These are phyloP conservation scores for Busseola fusca DNA, from an alignment of 2,888 invertebrate genomes.

Conservation along the genomic window DNA sequence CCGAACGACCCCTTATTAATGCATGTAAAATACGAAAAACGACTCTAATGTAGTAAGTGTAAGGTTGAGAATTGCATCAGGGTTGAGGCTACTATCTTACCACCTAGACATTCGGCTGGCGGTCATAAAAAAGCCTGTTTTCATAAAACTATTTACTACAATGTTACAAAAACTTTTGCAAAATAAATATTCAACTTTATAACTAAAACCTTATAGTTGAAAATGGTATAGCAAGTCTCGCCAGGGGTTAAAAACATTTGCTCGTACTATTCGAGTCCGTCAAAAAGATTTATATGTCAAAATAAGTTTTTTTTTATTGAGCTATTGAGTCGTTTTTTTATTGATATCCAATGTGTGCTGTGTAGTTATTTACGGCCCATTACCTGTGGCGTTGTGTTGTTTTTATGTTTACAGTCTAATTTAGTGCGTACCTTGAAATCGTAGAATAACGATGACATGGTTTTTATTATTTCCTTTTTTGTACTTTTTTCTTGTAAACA, in stretches of 20 bases:
- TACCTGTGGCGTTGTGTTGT: constrained; percentile 62
- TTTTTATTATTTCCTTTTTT: constrained; percentile 55
- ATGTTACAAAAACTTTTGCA: constrained; percentile 60
- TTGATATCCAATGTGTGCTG: constrained; percentile 63
- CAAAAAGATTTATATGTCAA: constrained; percentile 76
- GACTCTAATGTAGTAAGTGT: background rate
- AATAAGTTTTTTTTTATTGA: constrained; percentile 72
- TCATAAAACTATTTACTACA: constrained; percentile 75
- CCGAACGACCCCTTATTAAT: constrained; percentile 60
- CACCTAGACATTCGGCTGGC: constrained; percentile 71
- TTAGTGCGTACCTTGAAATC: constrained; percentile 55
- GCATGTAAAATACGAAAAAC: constrained; percentile 7
- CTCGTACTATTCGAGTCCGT: constrained; percentile 65
- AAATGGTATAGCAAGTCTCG: constrained; percentile 13
- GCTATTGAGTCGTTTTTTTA: constrained; percentile 65
- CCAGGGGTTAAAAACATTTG: constrained; percentile 61
- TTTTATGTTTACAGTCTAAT: constrained; percentile 60
- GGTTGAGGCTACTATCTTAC: constrained; percentile 58
- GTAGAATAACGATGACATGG: constrained; percentile 52
- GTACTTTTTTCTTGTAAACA: constrained; percentile 55
- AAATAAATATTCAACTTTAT: constrained; percentile 50
- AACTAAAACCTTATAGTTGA: background rate
- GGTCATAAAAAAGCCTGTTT: constrained; percentile 75
- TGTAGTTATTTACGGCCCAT: constrained; percentile 62
- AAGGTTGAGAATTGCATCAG: constrained; percentile 32